A percentile compares a stretch with the other conserved stretches of the same genome.
phyloP scores from a whole-genome alignment of 2,113 vertebrate species.

The Capricornis sumatraensis region DNA sequence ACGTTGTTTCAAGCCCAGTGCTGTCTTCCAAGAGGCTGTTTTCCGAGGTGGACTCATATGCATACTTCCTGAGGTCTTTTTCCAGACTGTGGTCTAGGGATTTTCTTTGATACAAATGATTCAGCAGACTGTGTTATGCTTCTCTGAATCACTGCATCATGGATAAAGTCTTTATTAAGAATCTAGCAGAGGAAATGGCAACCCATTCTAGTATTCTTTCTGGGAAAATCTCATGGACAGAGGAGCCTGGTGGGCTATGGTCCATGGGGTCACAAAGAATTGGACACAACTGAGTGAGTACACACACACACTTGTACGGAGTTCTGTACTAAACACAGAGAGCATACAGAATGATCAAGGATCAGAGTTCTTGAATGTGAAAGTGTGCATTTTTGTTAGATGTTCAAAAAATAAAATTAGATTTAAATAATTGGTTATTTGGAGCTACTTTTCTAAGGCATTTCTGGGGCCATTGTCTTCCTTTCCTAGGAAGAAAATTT shows the following conservation, averaged over 20 bases:
- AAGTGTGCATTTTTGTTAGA: background rate
- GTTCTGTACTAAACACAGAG: background rate
- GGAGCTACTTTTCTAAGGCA: background rate
- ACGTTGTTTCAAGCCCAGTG: background rate
- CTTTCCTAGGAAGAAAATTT: background rate
- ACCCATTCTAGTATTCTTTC: background rate
- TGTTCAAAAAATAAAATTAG: background rate
- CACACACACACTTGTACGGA: background rate
- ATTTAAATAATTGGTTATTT: background rate
- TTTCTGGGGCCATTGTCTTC: background rate
- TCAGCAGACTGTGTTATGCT: background rate
- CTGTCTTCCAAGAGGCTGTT: background rate
- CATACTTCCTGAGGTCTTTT: background rate
- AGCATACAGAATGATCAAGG: background rate
- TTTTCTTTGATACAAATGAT: background rate
- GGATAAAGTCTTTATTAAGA: background rate
- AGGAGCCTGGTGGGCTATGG: background rate
- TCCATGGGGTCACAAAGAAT: background rate
- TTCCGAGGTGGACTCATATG: background rate
- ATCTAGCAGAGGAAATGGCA: background rate
- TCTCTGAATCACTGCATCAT: background rate
- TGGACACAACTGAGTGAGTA: background rate
- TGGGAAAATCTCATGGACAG: background rate
- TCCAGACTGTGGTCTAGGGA: background rate
- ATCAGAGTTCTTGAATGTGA: background rate